phyloP scores from a whole-genome alignment of 2,888 invertebrate species.

The Aproaerema taeniolella region DNA sequence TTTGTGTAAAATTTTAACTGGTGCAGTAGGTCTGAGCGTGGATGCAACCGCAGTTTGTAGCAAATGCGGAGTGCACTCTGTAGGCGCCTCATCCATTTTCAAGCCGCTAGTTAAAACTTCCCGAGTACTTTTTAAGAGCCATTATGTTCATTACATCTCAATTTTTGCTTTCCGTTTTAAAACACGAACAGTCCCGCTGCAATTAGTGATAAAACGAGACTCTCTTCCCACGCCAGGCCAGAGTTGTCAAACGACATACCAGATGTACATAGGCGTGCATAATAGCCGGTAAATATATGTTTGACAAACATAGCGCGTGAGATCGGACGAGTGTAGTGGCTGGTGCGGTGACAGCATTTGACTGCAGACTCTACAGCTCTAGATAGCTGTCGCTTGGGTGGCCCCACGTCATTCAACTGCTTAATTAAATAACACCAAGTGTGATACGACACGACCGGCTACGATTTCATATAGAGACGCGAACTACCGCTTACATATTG shows the following conservation, averaged over 20 bases:
- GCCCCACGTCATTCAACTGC: conserved; percentile 13
- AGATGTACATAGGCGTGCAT: conserved; percentile 29
- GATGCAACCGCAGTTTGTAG: conserved; percentile 27
- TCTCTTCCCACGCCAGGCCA: conserved; percentile 33
- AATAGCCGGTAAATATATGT: conserved; percentile 33
- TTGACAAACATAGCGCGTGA: conserved; percentile 30
- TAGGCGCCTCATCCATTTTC: conserved; percentile 37
- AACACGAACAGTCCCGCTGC: not conserved
- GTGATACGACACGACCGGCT: conserved; percentile 9
- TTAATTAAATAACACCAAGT: conserved; percentile 13
- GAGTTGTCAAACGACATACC: conserved; percentile 40
- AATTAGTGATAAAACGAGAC: conserved; percentile 7
- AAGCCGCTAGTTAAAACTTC: conserved; percentile 34
- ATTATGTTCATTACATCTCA: conserved; percentile 29
- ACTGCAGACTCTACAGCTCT: conserved; percentile 10
- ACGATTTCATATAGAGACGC: conserved; percentile 7
- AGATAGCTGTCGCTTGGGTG: conserved; percentile 17
- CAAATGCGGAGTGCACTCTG: conserved; percentile 32
- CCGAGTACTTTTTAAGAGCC: conserved; percentile 32
- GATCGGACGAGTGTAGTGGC: conserved; percentile 32
- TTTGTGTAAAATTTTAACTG: conserved; percentile 49
- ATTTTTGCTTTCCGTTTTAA: conserved; percentile 20
- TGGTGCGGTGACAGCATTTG: conserved; percentile 39
- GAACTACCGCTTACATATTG: too few species aligned
- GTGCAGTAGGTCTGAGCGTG: conserved; percentile 36